Percentiles rank a stretch among this genome's conserved stretches.
These are phyloP conservation scores for Melinopterus prodromus DNA, from an alignment of 2,888 invertebrate species.

Conservation along the genomic window DNA sequence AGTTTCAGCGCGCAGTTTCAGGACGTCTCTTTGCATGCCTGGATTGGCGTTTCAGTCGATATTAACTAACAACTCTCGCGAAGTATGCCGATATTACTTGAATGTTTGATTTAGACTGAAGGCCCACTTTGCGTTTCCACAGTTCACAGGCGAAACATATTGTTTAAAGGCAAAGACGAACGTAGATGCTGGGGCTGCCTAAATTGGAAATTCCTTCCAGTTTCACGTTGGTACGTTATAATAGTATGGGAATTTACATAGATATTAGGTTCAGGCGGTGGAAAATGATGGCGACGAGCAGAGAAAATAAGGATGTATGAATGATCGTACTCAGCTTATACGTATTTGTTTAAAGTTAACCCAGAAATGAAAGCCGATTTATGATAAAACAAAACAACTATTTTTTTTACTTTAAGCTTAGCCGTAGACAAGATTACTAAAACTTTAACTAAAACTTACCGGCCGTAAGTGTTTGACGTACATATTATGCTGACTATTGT, in stretches of 20 bases:
- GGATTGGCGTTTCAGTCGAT: background rate
- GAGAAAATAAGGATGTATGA: background rate
- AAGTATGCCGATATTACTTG: background rate
- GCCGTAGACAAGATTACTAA: no score
- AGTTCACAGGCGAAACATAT: background rate
- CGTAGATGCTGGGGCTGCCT: background rate
- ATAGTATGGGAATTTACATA: conserved; percentile 4
- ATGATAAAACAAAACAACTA: no score
- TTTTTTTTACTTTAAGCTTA: no score
- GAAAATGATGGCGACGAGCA: background rate
- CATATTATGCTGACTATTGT: no score
- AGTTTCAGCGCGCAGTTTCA: background rate
- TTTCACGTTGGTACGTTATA: background rate
- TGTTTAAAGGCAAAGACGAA: background rate
- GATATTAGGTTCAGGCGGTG: background rate
- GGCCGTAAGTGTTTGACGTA: no score
- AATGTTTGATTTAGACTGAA: background rate
- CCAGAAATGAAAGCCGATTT: no score
- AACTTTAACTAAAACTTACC: no score
- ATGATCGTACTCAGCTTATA: no score
- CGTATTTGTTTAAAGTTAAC: no score
- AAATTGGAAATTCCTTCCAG: background rate
- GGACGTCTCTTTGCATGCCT: background rate
- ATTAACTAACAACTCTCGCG: background rate
- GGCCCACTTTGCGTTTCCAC: background rate